A percentile compares a stretch with the other conserved stretches of the same genome.
These are phyloP conservation scores for Coenobita brevimanus DNA, from an alignment of 1,140 invertebrate species.

Conservation along the genomic window DNA sequence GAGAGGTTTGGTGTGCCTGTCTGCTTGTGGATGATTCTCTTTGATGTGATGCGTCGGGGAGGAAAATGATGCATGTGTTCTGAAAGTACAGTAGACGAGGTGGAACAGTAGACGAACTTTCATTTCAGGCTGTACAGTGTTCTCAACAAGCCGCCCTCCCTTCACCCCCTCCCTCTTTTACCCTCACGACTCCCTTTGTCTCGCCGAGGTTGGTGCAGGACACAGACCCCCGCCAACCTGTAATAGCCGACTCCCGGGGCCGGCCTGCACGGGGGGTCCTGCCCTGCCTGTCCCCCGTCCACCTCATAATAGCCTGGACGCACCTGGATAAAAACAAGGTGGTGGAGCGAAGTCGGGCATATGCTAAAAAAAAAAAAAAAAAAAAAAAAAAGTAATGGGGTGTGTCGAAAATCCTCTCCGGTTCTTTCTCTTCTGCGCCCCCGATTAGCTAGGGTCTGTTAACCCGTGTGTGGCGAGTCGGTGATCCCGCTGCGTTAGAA, in stretches of 20 bases:
- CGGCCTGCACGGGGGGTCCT: slow-evolving; percentile 28
- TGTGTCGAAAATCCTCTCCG: not conserved
- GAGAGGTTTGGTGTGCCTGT: too few species aligned
- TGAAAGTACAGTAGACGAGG: too few species aligned
- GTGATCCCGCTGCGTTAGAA: too few species aligned
- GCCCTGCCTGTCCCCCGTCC: slow-evolving; percentile 22
- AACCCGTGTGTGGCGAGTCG: too few species aligned
- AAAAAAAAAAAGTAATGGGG: not conserved
- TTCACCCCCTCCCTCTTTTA: not conserved
- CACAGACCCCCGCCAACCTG: slow-evolving; percentile 41
- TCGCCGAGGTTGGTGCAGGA: slow-evolving; percentile 31
- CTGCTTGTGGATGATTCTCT: too few species aligned
- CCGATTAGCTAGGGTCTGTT: too few species aligned
- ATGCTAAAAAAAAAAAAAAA: slow-evolving; percentile 8
- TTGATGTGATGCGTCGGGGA: too few species aligned
- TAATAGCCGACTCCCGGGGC: slow-evolving; percentile 42
- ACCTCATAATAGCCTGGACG: slow-evolving; percentile 16
- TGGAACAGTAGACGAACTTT: too few species aligned
- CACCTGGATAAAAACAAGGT: slow-evolving; percentile 20
- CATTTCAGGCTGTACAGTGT: too few species aligned
- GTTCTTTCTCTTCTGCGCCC: not conserved
- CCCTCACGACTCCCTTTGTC: slow-evolving; percentile 52
- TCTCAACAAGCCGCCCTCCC: too few species aligned
- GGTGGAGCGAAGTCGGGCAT: slow-evolving; percentile 9
- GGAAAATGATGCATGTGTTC: too few species aligned